Base-by-base conservation (phyloP, 2,797 vertebrate species). In the Labeo calbasu region DNA sequence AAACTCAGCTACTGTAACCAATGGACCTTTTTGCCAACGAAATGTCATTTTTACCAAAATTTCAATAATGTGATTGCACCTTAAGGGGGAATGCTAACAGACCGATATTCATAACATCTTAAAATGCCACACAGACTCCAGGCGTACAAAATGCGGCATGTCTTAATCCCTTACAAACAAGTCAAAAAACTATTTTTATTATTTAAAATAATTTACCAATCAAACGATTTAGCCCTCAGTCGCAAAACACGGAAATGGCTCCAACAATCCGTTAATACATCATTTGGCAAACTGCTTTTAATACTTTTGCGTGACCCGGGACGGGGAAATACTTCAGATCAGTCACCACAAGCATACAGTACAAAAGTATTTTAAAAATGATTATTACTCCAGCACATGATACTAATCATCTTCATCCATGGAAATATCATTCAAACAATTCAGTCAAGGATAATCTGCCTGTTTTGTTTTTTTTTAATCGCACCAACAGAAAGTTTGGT, bases 221-320 rank as follows among this genome's bases (percentile, higher is more conserved):
- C 75, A 57, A 85, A 55, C 23, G 17, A 25, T 79, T 83, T 69
- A 83, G 51, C 72, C 51, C 72, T 85, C 61, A 59, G 53, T 81
- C 77, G 13, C 53, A 81, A 83, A 77, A 72, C 28, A 66, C 5
- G 66, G 63, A 82, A 53, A 59, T 70, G 14, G 55, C 43, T 77
- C 10, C 50, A 69, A 68, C 61, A 55, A 66, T 83, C 32, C 4
- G 2, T 7, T 70, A 84, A 77, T 73, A 55, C 23, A 51, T 61
- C 0, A 53, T 85, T 86, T 87, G 81, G 83, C 85, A 85, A 72
- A 66, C 69, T 83, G 36, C 71, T 76, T 79, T 75, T 25, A 79
- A 83, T 61, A 77, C 23, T 73, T 83, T 21, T 8, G 23, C 13
- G 75, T 51, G 40, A 78, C 25, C 65, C 14, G 19, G n/a, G 43